These are phyloP conservation scores for Camponotus fellah DNA, from an alignment of 2,888 invertebrate genomes.

Conservation along the genomic window DNA sequence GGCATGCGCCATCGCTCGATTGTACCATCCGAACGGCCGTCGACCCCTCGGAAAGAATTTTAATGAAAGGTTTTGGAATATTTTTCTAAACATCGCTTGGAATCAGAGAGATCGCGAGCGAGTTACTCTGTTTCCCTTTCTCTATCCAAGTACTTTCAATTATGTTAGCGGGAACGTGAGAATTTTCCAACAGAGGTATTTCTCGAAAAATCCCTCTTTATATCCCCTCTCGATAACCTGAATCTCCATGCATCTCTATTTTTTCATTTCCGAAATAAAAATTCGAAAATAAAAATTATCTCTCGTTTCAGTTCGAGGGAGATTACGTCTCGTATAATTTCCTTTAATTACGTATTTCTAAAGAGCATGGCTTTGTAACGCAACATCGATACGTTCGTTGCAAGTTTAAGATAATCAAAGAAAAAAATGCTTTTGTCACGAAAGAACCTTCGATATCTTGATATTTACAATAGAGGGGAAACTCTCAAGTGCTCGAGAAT, in stretches of 20 bases:
- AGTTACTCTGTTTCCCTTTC: slow-evolving; percentile 9
- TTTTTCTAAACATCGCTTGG: slow-evolving; percentile 58
- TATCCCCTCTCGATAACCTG: background rate
- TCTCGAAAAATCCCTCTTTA: slow-evolving; percentile 2
- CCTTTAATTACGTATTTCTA: background rate
- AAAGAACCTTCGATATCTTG: slow-evolving; percentile 1
- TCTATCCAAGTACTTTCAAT: slow-evolving; percentile 34
- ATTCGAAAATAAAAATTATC: background rate
- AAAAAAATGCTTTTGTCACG: background rate
- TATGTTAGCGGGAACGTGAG: slow-evolving; percentile 24
- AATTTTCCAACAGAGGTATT: background rate
- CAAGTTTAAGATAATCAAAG: background rate
- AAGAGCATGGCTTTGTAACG: background rate
- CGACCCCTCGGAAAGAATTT: slow-evolving; percentile 60
- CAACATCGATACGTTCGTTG: background rate
- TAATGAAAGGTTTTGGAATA: slow-evolving; percentile 48
- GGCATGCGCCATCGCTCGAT: slow-evolving; percentile 40
- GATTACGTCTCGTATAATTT: background rate
- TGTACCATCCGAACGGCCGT: slow-evolving; percentile 29
- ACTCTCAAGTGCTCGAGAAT: background rate
- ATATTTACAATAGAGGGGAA: slow-evolving; percentile 22
- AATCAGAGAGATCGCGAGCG: slow-evolving; percentile 17
- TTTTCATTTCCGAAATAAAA: background rate
- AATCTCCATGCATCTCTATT: background rate
- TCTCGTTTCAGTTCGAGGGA: background rate